Evolutionary conservation across 2,113 vertebrate species (phyloP).

Genomic region (Channa maculata): DNA sequence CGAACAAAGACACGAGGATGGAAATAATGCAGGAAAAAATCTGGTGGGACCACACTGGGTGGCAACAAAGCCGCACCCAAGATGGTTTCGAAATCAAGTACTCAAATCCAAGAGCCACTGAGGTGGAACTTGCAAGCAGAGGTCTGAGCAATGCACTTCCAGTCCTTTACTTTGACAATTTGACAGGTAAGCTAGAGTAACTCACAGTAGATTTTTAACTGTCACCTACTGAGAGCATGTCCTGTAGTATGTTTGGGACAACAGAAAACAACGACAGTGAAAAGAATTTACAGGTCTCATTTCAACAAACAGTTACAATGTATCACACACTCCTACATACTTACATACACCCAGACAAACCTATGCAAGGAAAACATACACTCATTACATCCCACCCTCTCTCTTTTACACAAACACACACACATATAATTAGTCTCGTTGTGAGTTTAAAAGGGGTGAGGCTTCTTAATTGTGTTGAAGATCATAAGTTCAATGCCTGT

Average conservation of each 20-base stretch:
- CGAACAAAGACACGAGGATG: conserved; percentile 5
- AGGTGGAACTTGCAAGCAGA: background rate
- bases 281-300: conserved; percentile 31
- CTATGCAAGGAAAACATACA: conserved; percentile 16
- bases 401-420: conserved; percentile 19
- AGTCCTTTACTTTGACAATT: background rate
- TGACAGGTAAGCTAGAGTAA: background rate
- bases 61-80: background rate
- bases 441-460: conserved; percentile 69
- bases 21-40: background rate
- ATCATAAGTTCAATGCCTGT: conserved; percentile 54
- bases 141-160: no score
- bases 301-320: conserved; percentile 19
- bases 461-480: conserved; percentile 62
- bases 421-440: conserved; percentile 57
- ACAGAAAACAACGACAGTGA: conserved; percentile 22
- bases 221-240: background rate
- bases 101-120: conserved; percentile 13
- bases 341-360: conserved; percentile 24
- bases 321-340: conserved; percentile 24
- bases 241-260: background rate
- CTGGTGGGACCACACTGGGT: background rate
- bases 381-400: background rate
- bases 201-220: background rate
- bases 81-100: background rate